Base-by-base conservation (phyloP, 2,888 invertebrate species). In the Drepana falcataria region DNA sequence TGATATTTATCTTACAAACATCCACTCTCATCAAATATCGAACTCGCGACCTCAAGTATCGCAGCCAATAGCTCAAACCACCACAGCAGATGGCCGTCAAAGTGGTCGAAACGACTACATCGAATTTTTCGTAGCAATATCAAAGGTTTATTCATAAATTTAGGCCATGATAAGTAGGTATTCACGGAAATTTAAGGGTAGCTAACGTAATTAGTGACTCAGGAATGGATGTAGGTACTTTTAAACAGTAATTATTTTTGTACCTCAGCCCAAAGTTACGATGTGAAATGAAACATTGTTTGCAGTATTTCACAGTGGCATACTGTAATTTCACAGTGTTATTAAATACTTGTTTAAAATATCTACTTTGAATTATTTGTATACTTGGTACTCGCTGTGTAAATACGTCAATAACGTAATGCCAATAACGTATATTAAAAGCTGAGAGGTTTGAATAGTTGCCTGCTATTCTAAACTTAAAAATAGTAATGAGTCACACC, bases 171-270 rank as follows among this genome's bases (percentile, higher is more conserved):
- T 58, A 51, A 58, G 49, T 44, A 44, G 33, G 53, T 53, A 37
- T 4, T 37, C 37, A 21, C 37, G 5, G 5, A 9, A 9, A 9
- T 44, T 40, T 40, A 40, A 49, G 9, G 52, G 52, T 53, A 48
- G 48, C 40, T 44, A 69, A 64, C 59, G 61, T 64, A 70, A 66
- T 69, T 68, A 70, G 48, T 40, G 51, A 55, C 59, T 60, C 55
- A 58, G 59, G 61, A 68, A 67, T 63, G 57, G 64, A 67, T 64
- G 65, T 21, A 21, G 21, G 21, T 67, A 60, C 66, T 72, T 65
- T 60, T 49, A 56, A 66, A 66, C 69, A 55, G 68, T 69, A 68
- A 73, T 73, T 71, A 68, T 69, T 65, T 66, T 66, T 64, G 59
- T 61, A 59, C 61, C 61, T 59, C 21, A 55, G 55, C 57, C 35